Percentiles rank a stretch among this genome's conserved stretches.
Evolutionary conservation across 2,113 vertebrate species (phyloP).

Genomic region (Corythaixoides concolor): DNA sequence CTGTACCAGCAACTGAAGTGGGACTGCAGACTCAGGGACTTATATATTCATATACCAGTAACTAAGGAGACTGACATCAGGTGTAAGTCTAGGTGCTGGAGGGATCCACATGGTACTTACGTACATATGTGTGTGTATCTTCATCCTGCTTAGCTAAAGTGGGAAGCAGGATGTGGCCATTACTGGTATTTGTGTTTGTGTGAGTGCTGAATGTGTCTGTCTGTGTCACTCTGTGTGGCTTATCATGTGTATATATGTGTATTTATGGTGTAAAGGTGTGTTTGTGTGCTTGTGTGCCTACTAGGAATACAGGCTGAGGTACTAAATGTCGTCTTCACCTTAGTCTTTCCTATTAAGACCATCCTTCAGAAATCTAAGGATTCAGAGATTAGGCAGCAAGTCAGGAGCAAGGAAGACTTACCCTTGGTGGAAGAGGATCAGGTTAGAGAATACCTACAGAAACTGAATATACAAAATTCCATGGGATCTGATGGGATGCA

Average conservation of each 20-base stretch:
- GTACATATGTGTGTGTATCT: background rate
- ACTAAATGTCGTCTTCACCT: background rate
- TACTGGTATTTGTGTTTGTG: background rate
- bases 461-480: background rate
- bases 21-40: background rate
- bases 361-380: background rate
- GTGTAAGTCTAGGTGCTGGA: background rate
- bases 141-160: background rate
- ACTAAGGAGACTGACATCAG: background rate
- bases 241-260: background rate
- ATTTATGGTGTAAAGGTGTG: background rate
- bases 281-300: background rate
- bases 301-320: background rate
- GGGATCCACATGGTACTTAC: background rate
- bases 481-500: background rate
- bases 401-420: background rate
- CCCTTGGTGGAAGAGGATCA: background rate
- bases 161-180: background rate
- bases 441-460: background rate
- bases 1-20: background rate
- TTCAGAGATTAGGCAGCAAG: background rate
- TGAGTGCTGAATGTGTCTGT: background rate
- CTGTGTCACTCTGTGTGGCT: no score
- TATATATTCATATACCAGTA: background rate
- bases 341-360: background rate